Conservation (phyloP, 2,888 invertebrate species). For the Pollenia griseotomentosa region DNA sequence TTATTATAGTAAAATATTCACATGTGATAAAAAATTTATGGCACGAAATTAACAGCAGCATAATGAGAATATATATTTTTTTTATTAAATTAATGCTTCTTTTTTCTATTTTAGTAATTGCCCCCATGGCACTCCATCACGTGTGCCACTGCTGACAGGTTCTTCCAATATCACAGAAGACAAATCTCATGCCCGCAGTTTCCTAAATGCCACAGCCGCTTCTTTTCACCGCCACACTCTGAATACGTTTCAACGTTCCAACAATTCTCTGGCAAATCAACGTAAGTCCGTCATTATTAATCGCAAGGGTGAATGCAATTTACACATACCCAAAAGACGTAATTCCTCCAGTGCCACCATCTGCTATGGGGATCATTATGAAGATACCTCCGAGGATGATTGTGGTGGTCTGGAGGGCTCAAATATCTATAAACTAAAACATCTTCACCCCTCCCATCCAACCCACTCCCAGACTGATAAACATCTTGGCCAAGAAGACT, state of each 20-base stretch:
- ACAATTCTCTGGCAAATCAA: constrained; percentile 30
- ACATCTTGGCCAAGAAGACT: constrained; percentile 62
- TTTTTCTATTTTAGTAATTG: constrained; percentile 78
- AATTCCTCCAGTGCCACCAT: constrained; percentile 53
- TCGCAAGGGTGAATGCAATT: constrained; percentile 71
- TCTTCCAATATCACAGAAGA: constrained; percentile 42
- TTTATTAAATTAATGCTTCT: background rate
- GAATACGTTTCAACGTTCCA: constrained; percentile 75
- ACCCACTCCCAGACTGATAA: constrained; percentile 68
- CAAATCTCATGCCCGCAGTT: constrained; percentile 75
- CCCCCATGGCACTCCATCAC: constrained; percentile 90
- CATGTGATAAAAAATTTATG: background rate
- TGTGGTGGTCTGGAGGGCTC: constrained; percentile 67
- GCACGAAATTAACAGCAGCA: too few species aligned
- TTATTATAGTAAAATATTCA: background rate
- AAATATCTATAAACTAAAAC: constrained; percentile 68
- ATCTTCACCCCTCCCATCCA: constrained; percentile 64
- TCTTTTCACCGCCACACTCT: constrained; percentile 79
- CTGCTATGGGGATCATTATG: constrained; percentile 78
- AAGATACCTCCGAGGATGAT: constrained; percentile 81
- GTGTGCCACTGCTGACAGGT: constrained; percentile 87
- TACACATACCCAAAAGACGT: constrained; percentile 64
- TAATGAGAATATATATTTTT: too few species aligned
- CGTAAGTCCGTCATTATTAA: constrained; percentile 70
- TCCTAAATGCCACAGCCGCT: constrained; percentile 79